Conservation (phyloP, 1,140 invertebrate genomes). For the Halictus rubicundus region DNA sequence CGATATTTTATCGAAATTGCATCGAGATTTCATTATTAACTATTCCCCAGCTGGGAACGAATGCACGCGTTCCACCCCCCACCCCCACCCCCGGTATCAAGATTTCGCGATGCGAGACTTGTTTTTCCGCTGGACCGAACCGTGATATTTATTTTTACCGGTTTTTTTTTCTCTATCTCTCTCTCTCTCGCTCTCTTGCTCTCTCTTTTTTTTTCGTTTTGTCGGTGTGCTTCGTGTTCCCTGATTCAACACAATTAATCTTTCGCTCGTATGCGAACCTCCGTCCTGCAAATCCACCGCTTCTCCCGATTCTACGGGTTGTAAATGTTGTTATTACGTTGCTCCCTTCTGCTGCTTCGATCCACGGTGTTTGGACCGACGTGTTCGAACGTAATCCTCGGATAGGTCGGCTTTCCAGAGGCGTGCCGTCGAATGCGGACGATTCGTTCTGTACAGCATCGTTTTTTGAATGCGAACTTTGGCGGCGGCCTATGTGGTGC, state of each 20-base stretch:
- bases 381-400: not conserved
- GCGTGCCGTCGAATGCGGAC: not conserved
- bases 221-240: no score
- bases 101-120: slow-evolving; percentile 26
- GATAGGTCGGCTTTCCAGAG: no score
- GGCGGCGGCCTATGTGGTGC: no score
- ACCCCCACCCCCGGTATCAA: not conserved
- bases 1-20: slow-evolving; percentile 56
- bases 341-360: not conserved
- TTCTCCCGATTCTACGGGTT: not conserved
- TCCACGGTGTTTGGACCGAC: no score
- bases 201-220: not conserved
- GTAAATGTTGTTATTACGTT: not conserved
- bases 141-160: slow-evolving; percentile 16
- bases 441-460: not conserved
- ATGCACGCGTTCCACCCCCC: not conserved
- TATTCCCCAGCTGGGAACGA: slow-evolving; percentile 22
- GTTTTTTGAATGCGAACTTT: no score
- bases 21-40: slow-evolving; percentile 55
- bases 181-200: not conserved
- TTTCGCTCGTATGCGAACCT: no score
- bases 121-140: slow-evolving; percentile 18
- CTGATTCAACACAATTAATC: not conserved
- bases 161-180: not conserved
- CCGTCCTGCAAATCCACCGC: not conserved